phyloP scores from a whole-genome alignment of 2,797 vertebrate species.

The Ciconia nigra region DNA sequence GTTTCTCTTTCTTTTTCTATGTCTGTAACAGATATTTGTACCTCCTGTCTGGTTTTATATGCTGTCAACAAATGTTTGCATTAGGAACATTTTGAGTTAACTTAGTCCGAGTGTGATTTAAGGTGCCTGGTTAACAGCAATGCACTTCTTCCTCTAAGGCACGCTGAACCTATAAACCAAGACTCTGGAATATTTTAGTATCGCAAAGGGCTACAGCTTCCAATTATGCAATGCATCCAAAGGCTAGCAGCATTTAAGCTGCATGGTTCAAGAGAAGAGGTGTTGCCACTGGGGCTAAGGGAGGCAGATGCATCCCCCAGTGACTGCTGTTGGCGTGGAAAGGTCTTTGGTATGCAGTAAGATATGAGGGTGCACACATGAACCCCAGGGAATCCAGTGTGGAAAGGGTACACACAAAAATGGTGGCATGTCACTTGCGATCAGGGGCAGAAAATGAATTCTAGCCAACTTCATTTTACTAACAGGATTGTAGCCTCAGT shows the following conservation, averaged over 20 bases:
- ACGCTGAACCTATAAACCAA: neutral
- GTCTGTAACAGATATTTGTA: neutral
- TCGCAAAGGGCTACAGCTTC: neutral
- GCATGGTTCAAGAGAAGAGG: neutral
- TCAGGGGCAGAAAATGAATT: neutral
- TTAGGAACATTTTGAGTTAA: neutral
- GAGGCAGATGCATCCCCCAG: neutral
- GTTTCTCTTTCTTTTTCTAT: neutral
- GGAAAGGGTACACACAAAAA: neutral
- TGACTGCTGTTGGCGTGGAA: neutral
- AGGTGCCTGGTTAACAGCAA: neutral
- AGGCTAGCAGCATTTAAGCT: neutral
- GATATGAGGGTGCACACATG: accelerated
- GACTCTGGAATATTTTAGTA: neutral
- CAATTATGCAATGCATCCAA: neutral
- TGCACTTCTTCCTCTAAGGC: neutral
- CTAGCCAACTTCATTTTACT: neutral
- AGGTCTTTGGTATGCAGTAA: neutral
- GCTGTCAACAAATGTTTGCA: neutral
- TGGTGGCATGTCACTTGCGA: neutral
- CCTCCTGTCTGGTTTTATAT: neutral
- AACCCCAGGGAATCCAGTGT: neutral
- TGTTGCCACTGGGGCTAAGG: neutral
- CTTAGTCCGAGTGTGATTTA: neutral
- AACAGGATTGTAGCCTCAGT: neutral